Evolutionary conservation across 2,797 vertebrate species (phyloP).

Genomic region (Valencia hispanica): DNA sequence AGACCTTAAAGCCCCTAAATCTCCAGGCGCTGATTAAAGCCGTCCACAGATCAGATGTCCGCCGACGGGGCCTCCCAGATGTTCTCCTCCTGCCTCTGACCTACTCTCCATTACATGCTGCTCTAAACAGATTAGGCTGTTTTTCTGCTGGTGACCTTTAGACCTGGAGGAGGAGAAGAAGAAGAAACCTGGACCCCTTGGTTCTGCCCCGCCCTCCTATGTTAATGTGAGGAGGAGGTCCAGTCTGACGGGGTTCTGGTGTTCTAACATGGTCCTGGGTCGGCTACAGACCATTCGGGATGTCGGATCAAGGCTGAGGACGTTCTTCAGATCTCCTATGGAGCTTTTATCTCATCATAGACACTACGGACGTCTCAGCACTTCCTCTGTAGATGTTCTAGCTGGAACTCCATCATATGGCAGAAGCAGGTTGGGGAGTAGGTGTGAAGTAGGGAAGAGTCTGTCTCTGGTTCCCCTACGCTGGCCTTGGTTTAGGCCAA

Average conservation of each 20-base stretch:
- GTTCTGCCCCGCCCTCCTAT: not conserved
- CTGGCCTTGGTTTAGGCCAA: no score
- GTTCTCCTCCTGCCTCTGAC: slow-evolving; percentile 43
- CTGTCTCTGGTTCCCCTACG: not conserved
- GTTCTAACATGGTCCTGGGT: no score
- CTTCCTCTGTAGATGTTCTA: not conserved
- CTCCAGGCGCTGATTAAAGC: slow-evolving; percentile 82
- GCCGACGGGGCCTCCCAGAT: slow-evolving; percentile 41
- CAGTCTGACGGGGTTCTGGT: no score
- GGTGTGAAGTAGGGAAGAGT: not conserved
- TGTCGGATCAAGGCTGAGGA: no score
- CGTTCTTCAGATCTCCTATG: not conserved
- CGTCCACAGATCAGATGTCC: slow-evolving; percentile 44
- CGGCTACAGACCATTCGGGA: no score
- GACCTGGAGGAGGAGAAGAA: not conserved
- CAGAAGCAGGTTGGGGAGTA: no score
- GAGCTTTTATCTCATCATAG: no score
- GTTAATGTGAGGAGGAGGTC: not conserved
- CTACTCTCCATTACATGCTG: slow-evolving; percentile 56
- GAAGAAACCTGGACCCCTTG: no score
- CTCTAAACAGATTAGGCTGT: slow-evolving; percentile 41
- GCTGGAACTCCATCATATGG: no score
- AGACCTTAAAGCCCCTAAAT: slow-evolving; percentile 84
- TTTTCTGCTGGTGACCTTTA: slow-evolving; percentile 50
- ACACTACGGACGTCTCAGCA: no score